Base-by-base conservation (phyloP, 1,140 invertebrate species). In the Meloidogyne floridensis region DNA sequence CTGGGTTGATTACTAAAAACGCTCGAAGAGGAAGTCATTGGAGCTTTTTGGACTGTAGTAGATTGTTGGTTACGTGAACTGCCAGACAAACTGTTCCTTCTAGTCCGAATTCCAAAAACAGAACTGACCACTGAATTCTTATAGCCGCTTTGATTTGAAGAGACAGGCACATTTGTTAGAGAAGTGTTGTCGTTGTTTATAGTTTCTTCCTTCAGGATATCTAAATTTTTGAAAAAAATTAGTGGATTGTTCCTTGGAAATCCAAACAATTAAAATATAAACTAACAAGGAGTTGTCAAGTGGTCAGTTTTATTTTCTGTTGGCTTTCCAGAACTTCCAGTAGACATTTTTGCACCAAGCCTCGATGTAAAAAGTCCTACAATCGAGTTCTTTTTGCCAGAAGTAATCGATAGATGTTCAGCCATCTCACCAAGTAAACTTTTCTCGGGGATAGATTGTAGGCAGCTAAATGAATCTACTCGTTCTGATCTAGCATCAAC, bases 301-400 rank as follows among this genome's bases (percentile, higher is more conserved):
- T 79, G 56, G 1, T 79, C 18, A 15, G 47, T 2, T 69, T 65
- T 53, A 9, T 7, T 47, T 7, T 59, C 70, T 59, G 53, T n/a
- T 18, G 56, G 56, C n/a, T 59, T 78, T 18, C 76, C 76, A 47
- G n/a, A 78, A 32, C 15, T 80, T 80, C 73, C 78, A 18, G 80
- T 53, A 53, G 81, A 82, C 72, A 82, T 72, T 74, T 80, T 80
- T 20, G 79, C 42, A 32, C 79, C 71, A 54, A 72, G 43, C 5
- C 80, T 77, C 18, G 59, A 83, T 20, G 69, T 43, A 13, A 82
- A 72, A n/a, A 82, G 18, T 3, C 81, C 81, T 42, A 70, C 81
- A 59, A 82, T 82, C 10, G 81, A 82, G 42, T 59, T 82, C 80
- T 82, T 82, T 53, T 82, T 82, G 20, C 42, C 8, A n/a, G 51